Conservation (phyloP, 2,888 invertebrate genomes). For the Steinernema hermaphroditum region DNA sequence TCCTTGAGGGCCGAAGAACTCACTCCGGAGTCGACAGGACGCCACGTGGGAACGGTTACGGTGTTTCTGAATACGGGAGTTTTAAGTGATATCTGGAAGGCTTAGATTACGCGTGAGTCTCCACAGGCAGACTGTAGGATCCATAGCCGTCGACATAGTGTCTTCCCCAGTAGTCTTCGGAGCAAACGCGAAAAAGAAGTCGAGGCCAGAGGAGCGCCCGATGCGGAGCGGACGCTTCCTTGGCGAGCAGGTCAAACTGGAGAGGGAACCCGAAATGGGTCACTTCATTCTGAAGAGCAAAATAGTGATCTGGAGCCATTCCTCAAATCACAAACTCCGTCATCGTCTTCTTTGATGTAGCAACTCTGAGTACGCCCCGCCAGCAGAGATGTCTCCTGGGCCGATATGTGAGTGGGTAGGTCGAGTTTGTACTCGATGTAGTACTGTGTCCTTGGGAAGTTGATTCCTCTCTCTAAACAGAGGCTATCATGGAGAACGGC, state of each 20-base stretch:
- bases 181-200: conserved; percentile 38
- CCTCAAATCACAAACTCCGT: not conserved
- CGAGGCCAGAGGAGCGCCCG: conserved; percentile 37
- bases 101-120: not conserved
- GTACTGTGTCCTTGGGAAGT: conserved; percentile 39
- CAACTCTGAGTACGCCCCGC: conserved; percentile 41
- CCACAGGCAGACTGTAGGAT: conserved; percentile 30
- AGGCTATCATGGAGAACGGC: not conserved
- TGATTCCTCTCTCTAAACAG: conserved; percentile 39
- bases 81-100: not conserved
- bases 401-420: conserved; percentile 37
- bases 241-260: conserved; percentile 26
- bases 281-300: conserved; percentile 39
- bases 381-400: not conserved
- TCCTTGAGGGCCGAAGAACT: conserved; percentile 36
- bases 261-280: conserved; percentile 30
- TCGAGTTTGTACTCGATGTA: conserved; percentile 42
- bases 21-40: conserved; percentile 33
- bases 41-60: conserved; percentile 32
- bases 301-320: conserved; percentile 14
- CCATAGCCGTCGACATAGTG: conserved; percentile 38
- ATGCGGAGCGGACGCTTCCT: not conserved
- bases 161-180: conserved; percentile 43
- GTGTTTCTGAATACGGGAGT: not conserved
- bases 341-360: conserved; percentile 8